phyloP scores from a whole-genome alignment of 2,888 invertebrate genomes.

The Gerris lacustris region DNA sequence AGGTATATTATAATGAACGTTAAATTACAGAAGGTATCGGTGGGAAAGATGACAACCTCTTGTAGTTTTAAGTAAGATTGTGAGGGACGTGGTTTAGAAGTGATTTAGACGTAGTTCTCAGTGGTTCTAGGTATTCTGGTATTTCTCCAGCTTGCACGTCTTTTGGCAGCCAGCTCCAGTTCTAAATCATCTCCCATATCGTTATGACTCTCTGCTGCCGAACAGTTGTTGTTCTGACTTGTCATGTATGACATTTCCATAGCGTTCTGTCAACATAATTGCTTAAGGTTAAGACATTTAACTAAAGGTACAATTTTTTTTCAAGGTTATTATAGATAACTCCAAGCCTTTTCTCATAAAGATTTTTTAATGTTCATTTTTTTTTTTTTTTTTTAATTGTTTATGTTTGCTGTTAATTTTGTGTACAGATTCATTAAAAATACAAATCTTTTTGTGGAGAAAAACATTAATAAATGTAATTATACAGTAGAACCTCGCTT shows the following conservation, averaged over 20 bases:
- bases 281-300: slow-evolving; percentile 32
- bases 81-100: slow-evolving; percentile 12
- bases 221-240: slow-evolving; percentile 49
- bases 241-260: slow-evolving; percentile 57
- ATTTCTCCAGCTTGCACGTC: slow-evolving; percentile 25
- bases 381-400: too few relatives aligned
- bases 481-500: too few relatives aligned
- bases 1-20: too few relatives aligned
- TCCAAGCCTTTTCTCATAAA: too few relatives aligned
- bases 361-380: background rate
- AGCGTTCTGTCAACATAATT: slow-evolving; percentile 37
- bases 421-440: too few relatives aligned
- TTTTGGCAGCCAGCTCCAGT: slow-evolving; percentile 22
- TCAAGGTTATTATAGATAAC: too few relatives aligned
- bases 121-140: slow-evolving; percentile 27
- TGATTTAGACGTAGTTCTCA: slow-evolving; percentile 31
- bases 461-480: too few relatives aligned
- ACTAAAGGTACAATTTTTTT: slow-evolving; percentile 15
- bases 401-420: too few relatives aligned
- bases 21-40: too few relatives aligned
- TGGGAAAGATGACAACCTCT: too few relatives aligned
- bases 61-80: background rate
- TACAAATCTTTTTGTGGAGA: too few relatives aligned
- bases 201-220: slow-evolving; percentile 27
- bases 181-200: slow-evolving; percentile 25